Conservation (phyloP, 2,888 invertebrate species). For the Polydrusus tereticollis region DNA sequence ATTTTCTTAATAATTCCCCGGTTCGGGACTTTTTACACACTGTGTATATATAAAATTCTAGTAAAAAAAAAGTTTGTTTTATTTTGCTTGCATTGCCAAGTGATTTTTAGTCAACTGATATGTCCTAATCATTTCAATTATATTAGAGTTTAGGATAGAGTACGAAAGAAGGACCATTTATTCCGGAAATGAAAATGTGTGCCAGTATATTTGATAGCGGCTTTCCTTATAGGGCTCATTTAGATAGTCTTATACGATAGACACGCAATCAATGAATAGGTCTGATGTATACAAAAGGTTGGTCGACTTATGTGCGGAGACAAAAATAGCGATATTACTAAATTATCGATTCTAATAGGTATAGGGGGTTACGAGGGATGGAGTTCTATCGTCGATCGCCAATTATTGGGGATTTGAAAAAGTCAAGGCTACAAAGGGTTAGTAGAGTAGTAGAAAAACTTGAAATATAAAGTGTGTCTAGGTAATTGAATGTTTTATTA, state of each 20-base stretch:
- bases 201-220: too few species aligned
- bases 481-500: conserved; percentile 11
- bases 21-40: too few species aligned
- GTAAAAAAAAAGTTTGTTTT: too few species aligned
- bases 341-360: conserved; percentile 24
- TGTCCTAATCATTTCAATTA: too few species aligned
- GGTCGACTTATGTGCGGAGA: conserved; percentile 15
- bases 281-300: conserved; percentile 6
- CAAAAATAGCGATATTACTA: conserved; percentile 28
- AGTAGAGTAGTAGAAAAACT: neutral
- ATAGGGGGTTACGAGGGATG: neutral
- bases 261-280: conserved; percentile 10
- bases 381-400: neutral
- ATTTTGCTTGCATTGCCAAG: too few species aligned
- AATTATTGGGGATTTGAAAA: neutral
- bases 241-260: neutral
- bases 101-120: too few species aligned
- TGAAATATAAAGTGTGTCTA: neutral
- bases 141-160: too few species aligned
- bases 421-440: neutral
- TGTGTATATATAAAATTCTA: too few species aligned
- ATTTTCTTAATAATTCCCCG: too few species aligned
- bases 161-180: too few species aligned
- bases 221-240: neutral
- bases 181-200: too few species aligned